Conservation (phyloP, 2,797 vertebrate genomes). For the Pantherophis vulpinus region DNA sequence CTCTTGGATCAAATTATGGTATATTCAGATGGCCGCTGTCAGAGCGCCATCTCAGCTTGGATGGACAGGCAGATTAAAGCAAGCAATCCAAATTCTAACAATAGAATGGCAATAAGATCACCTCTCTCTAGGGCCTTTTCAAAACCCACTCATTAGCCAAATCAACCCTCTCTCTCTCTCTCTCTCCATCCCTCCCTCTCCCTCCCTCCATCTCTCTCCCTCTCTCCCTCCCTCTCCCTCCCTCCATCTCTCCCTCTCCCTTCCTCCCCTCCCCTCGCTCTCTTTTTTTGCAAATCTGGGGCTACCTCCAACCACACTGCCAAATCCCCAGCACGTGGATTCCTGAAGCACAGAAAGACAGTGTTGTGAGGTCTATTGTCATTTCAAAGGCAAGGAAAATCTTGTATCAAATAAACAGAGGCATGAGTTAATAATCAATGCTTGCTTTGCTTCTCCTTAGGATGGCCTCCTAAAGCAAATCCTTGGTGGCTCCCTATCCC, state of each 20-base stretch:
- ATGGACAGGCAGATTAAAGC: conserved; percentile 35
- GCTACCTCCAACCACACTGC: background rate
- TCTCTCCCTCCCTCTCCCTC: no score
- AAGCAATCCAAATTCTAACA: conserved; percentile 12
- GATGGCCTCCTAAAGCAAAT: no score
- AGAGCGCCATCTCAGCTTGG: conserved; percentile 31
- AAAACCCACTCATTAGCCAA: background rate
- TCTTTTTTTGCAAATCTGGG: background rate
- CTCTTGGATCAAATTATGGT: conserved; percentile 38
- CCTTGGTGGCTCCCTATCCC: background rate
- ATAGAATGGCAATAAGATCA: background rate
- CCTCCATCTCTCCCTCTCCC: no score
- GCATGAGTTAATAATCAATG: background rate
- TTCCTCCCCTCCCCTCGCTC: accelerated
- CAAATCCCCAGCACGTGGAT: background rate
- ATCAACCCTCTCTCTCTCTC: accelerated
- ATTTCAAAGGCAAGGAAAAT: background rate
- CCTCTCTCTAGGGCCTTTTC: background rate
- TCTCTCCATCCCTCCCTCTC: background rate
- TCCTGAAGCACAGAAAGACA: background rate
- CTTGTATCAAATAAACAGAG: background rate
- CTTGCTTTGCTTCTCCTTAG: background rate
- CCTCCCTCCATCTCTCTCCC: no score
- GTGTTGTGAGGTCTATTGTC: background rate
- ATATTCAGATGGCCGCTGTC: conserved; percentile 15